A percentile compares a stretch with the other conserved stretches of the same genome.
These are phyloP conservation scores for Sphenodon punctatus DNA, from an alignment of 2,797 vertebrate species.

Conservation along the genomic window DNA sequence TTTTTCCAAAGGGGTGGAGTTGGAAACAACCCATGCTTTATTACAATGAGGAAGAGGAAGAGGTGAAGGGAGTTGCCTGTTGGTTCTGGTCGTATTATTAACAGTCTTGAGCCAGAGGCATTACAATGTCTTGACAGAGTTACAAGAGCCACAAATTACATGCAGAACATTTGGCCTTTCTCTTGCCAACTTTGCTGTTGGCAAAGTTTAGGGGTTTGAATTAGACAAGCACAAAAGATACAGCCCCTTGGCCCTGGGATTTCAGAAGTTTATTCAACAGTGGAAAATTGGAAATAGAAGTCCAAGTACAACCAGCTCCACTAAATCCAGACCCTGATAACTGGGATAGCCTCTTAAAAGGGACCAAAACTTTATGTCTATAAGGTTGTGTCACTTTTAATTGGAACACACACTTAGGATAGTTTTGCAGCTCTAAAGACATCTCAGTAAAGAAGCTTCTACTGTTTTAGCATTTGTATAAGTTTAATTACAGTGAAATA, in stretches of 20 bases:
- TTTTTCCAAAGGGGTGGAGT: conserved; percentile 3
- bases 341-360: no score
- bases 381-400: no score
- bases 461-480: no score
- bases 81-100: neutral
- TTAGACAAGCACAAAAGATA: neutral
- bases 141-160: conserved; percentile 27
- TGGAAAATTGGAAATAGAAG: neutral
- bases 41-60: neutral
- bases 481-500: neutral
- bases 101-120: neutral
- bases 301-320: accelerated
- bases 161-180: conserved; percentile 10
- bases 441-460: no score
- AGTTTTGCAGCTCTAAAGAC: no score
- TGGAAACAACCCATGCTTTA: conserved; percentile 11
- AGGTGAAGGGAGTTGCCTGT: conserved; percentile 19
- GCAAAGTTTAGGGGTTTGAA: conserved; percentile 2
- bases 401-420: no score
- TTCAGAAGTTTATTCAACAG: neutral
- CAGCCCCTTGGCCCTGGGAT: neutral
- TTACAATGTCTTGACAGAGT: neutral
- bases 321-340: no score
- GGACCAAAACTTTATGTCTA: no score
- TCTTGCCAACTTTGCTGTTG: conserved; percentile 25